Percentiles rank a stretch among this genome's conserved stretches.
Evolutionary conservation across 2,888 invertebrate species (phyloP).

Genomic region (Taenaris catops): DNA sequence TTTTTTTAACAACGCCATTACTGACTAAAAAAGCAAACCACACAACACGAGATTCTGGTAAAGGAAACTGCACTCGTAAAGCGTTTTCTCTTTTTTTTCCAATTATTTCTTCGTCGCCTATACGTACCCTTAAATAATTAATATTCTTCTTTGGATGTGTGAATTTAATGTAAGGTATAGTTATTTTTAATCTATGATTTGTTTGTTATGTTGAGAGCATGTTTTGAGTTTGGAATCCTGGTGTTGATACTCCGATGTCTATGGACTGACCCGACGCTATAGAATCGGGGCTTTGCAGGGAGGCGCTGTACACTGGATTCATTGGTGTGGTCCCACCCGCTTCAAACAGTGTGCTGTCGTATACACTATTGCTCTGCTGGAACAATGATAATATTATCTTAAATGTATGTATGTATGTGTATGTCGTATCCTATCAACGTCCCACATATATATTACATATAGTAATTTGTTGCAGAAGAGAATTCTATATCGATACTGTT

Average conservation of each 20-base stretch:
- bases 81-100: no score
- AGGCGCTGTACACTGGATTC: conserved; percentile 84
- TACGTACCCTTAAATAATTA: conserved; percentile 24
- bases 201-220: conserved; percentile 62
- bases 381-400: conserved; percentile 9
- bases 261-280: conserved; percentile 78
- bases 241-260: conserved; percentile 46
- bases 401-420: background rate
- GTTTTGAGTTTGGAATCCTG: conserved; percentile 43
- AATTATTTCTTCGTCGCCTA: no score
- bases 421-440: no score
- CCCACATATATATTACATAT: no score
- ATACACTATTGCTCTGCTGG: conserved; percentile 84
- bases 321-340: conserved; percentile 82
- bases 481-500: no score
- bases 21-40: conserved; percentile 36
- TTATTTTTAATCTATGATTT: conserved; percentile 9
- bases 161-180: conserved; percentile 20
- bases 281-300: conserved; percentile 86
- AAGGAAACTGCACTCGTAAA: conserved; percentile 18
- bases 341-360: conserved; percentile 86
- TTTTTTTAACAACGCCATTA: no score
- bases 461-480: no score
- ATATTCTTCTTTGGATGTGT: conserved; percentile 42
- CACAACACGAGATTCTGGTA: conserved; percentile 30